A percentile compares a stretch with the other conserved stretches of the same genome.
These are phyloP conservation scores for Propsilocerus akamusi DNA, from an alignment of 1,140 invertebrate species.

Conservation along the genomic window DNA sequence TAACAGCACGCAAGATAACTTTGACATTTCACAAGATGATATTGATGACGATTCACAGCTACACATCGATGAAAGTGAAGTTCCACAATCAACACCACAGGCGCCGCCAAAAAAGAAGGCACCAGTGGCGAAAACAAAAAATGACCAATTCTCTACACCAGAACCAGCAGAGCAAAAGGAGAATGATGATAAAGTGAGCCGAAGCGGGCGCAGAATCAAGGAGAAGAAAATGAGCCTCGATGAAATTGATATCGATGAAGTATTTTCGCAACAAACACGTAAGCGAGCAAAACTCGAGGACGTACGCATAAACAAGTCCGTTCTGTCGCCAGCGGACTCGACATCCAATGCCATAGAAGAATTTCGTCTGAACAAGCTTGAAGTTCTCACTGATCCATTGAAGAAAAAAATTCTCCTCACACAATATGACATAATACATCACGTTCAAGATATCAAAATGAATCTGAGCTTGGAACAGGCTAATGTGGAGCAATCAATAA, in stretches of 20 bases:
- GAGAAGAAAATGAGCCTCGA: conserved; percentile 1
- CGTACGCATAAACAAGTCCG: conserved; percentile 7
- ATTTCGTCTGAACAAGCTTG: conserved; percentile 6
- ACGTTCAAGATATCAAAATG: conserved; percentile 54
- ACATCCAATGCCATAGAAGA: conserved; percentile 6
- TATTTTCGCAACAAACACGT: background rate
- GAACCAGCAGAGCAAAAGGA: conserved; percentile 1
- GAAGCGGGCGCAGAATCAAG: conserved; percentile 56
- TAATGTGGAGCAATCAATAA: conserved; percentile 40
- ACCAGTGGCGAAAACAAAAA: background rate
- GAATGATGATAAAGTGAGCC: conserved; percentile 35
- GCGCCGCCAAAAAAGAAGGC: background rate
- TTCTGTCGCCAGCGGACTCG: conserved; percentile 15
- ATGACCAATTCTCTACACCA: background rate
- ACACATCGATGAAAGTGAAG: background rate
- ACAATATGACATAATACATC: conserved; percentile 48
- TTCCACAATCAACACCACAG: background rate
- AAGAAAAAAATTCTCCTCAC: conserved; percentile 35
- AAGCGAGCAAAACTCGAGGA: background rate
- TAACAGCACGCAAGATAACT: conserved; percentile 19
- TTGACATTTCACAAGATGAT: background rate
- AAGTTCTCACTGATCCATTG: conserved; percentile 15
- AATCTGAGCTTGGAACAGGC: conserved; percentile 41
- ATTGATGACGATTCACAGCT: background rate
- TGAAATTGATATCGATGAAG: background rate